Base-by-base conservation (phyloP, 2,797 vertebrate species). In the Tangara arthus region DNA sequence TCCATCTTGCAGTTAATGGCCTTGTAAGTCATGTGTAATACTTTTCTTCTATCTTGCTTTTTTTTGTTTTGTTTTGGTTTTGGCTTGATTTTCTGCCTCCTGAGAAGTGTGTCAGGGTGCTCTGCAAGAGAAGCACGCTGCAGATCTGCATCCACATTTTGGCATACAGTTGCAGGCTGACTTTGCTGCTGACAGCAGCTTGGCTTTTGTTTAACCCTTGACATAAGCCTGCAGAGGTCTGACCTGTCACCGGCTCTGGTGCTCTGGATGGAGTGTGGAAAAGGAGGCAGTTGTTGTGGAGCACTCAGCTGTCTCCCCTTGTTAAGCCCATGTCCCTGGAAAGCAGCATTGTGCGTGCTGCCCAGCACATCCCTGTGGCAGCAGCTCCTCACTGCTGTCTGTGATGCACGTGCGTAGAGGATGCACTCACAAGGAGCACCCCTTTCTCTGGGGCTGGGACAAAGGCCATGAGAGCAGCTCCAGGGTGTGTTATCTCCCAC, bases 351-450 rank as follows among this genome's bases (percentile, higher is more conserved):
- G 32, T 2, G 9, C 0, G 0, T 2, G 2, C 49, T 69, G 65
- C 82, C 53, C 63, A 4, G 30, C 59, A 2, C 12, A 11, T 39
- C 72, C 42, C 64, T 12, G 53, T 2, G 2, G 35, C 2, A 7
- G 75, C 32, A 32, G 49, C 68, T 39, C 71, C 30, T 28, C 20
- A 0, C 30, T 8, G 3, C 12, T 5, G 17, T 34, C 68, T n/a
- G n/a, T 17, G 30, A 34, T 0, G 2, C 44, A 9, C 0, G 0
- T 6, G 35, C 0, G 0, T 3, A 23, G 27, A 59, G 39, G 44
- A 28, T 4, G 1, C 4, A 1, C 28, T 28, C 47, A 55, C 57
- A 32, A 39, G 56, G 68, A 46, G 8, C 13, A 37, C 9, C 18
- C n/a, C 12, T 19, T 66, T 41, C 39, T 34, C 47, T 37, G 68